Evolutionary conservation across 2,797 vertebrate genomes (phyloP).

Genomic region (Ctenopoma multispine): DNA sequence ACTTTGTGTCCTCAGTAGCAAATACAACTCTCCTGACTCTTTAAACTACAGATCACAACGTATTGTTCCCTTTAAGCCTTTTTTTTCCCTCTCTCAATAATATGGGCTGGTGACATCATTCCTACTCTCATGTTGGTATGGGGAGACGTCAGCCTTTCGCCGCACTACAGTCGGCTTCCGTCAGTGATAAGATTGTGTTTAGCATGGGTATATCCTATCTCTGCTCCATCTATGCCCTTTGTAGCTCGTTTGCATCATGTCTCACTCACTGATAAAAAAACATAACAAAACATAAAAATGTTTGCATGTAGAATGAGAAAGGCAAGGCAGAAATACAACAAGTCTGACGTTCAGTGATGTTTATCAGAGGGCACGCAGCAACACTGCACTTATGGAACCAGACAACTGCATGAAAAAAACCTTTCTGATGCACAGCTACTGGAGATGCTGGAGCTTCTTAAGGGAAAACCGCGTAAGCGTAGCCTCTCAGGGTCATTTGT

Average conservation of each 20-base stretch:
- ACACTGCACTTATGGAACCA: slow-evolving; percentile 5
- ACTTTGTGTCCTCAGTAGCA: too few species aligned
- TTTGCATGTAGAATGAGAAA: slow-evolving; percentile 54
- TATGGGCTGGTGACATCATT: slow-evolving; percentile 67
- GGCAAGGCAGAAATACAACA: slow-evolving; percentile 2
- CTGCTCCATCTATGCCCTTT: slow-evolving; percentile 59
- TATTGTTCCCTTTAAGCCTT: background rate
- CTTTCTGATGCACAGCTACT: background rate
- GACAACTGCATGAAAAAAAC: slow-evolving; percentile 9
- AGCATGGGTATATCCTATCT: slow-evolving; percentile 51
- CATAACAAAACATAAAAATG: too few species aligned
- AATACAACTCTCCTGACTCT: background rate
- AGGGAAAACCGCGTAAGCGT: too few species aligned
- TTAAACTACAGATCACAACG: background rate
- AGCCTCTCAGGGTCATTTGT: background rate
- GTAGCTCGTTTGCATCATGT: slow-evolving; percentile 61
- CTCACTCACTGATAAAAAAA: slow-evolving; percentile 39
- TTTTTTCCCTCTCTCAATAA: slow-evolving; percentile 27
- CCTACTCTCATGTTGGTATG: slow-evolving; percentile 47
- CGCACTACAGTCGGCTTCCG: slow-evolving; percentile 57
- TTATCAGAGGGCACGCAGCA: slow-evolving; percentile 39
- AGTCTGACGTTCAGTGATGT: slow-evolving; percentile 45
- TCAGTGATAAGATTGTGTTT: slow-evolving; percentile 54
- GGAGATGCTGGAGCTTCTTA: too few species aligned
- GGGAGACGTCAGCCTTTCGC: slow-evolving; percentile 28